Evolutionary conservation across 2,797 vertebrate species (phyloP), one percentile per base, ranked within the genome.

Genomic region (Pangasius mekongensis): DNA sequence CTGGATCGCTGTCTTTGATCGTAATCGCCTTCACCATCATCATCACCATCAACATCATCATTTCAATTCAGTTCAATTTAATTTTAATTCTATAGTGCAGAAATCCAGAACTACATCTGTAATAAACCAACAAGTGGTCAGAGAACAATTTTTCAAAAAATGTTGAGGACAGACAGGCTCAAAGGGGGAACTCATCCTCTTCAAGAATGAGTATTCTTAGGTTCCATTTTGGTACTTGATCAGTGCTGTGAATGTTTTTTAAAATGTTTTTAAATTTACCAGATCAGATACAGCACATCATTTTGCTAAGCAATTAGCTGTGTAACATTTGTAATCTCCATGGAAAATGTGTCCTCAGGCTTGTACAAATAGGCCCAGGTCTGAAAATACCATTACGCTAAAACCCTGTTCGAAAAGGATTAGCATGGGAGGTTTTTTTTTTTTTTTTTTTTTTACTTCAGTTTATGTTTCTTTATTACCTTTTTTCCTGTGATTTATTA

Each of bases 301-400:
- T 82, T 62, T 82, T 43, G 78, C 33, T 39, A 39, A 39, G 33
- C 78, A 82, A 82, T 82, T 82, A 82, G 36, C 33, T 43, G 22
- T 81, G 54, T 80, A 49, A n/a, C 43, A n/a, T 76, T 16, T n/a
- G 43, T 80, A 82, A 82, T 82, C 80, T 82, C 56, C 36, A 60
- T 62, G 56, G 56, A 82, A 82, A 82, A 62, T 13, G 3, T 82
- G 2, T 43, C 58, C 22, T 3, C 80, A 8, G 56, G 80, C 36
- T 82, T 82, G 13, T 43, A 22, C 36, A 62, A 39, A 62, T 43
- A 82, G 58, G 24, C 56, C 58, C 33, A 16, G 33, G 24, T 82
- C 56, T 82, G 36, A 22, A 82, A 82, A 82, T 16, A 39, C 58
- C 20, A 82, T 4, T 39, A 27, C 27, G 22, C 33, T 43, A 60